phyloP scores from a whole-genome alignment of 1,140 invertebrate genomes.

The Drosophila grimshawi region DNA sequence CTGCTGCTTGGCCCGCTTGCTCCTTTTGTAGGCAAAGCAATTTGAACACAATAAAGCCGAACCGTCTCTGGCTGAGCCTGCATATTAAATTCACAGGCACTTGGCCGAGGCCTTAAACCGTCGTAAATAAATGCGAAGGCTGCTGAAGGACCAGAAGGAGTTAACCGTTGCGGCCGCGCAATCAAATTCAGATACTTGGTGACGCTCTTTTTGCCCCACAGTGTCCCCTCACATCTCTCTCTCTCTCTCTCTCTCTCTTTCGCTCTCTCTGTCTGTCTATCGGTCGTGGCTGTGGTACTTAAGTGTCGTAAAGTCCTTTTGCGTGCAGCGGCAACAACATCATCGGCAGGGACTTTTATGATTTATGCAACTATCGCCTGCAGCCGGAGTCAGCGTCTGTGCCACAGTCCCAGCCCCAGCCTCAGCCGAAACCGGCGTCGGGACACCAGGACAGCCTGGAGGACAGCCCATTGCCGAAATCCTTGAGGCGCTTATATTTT shows the following conservation, averaged over 20 bases:
- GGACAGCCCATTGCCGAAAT: conserved; percentile 64
- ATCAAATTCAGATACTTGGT: conserved; percentile 80
- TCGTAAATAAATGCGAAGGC: conserved; percentile 68
- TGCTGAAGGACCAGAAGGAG: conserved; percentile 19
- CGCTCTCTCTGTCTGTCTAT: conserved; percentile 6
- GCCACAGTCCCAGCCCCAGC: background rate
- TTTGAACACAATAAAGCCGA: conserved; percentile 46
- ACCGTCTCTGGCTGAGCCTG: conserved; percentile 24
- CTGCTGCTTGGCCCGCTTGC: background rate
- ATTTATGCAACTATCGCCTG: conserved; percentile 83
- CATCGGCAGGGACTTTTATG: conserved; percentile 65
- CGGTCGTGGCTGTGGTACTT: conserved; percentile 46
- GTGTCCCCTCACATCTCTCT: background rate
- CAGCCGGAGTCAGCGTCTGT: conserved; percentile 40
- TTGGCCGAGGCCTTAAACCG: conserved; percentile 39
- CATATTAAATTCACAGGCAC: conserved; percentile 46
- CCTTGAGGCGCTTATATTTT: conserved; percentile 62
- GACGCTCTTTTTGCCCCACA: conserved; percentile 28
- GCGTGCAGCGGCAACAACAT: conserved; percentile 38
- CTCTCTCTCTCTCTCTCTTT: background rate
- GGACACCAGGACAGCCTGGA: conserved; percentile 2
- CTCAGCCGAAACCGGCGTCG: conserved; percentile 1
- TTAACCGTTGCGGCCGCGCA: conserved; percentile 62
- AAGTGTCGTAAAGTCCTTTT: conserved; percentile 79
- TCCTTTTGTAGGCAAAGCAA: conserved; percentile 29